Percentiles rank a stretch among this genome's conserved stretches.
Conservation (phyloP, 2,797 vertebrate genomes). For the Amblyraja radiata region DNA sequence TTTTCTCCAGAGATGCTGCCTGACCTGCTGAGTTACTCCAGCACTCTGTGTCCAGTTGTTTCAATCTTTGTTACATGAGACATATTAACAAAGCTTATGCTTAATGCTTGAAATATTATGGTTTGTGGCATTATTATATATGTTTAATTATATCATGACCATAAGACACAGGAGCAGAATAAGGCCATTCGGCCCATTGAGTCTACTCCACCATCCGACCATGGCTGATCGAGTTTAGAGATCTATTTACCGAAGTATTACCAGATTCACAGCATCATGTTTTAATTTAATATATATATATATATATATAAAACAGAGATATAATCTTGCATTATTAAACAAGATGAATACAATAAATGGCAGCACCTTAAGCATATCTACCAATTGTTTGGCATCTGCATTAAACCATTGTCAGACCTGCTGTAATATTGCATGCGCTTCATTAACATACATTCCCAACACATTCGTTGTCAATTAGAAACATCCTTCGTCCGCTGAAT, state of each 20-base stretch:
- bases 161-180: too few relatives aligned
- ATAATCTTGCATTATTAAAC: neutral
- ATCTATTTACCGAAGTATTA: neutral
- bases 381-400: neutral
- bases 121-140: too few relatives aligned
- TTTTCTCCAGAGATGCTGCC: too few relatives aligned
- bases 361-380: neutral
- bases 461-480: neutral
- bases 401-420: neutral
- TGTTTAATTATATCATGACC: too few relatives aligned
- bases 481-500: neutral
- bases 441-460: neutral
- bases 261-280: neutral
- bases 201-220: too few relatives aligned
- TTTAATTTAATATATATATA: neutral
- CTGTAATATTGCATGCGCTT: slow-evolving; percentile 18
- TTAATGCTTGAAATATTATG: neutral
- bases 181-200: too few relatives aligned
- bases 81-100: neutral
- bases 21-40: too few relatives aligned
- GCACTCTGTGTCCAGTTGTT: too few relatives aligned
- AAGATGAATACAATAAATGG: neutral
- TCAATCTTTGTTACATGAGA: too few relatives aligned
- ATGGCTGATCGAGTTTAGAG: too few relatives aligned
- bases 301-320: slow-evolving; percentile 20